phyloP scores from a whole-genome alignment of 2,113 vertebrate genomes.

The Spheniscus mendiculus region DNA sequence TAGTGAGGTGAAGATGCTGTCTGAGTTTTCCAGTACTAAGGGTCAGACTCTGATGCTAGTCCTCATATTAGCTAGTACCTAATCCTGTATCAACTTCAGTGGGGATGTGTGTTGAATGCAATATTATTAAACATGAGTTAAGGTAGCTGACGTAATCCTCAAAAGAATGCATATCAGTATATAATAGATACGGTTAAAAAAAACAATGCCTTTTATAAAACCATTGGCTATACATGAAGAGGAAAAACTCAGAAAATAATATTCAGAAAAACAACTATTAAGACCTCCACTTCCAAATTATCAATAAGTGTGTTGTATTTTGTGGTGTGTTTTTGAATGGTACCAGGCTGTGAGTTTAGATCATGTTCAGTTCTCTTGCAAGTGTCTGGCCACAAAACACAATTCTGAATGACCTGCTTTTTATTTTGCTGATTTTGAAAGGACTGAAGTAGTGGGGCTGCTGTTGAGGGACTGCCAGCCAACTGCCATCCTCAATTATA shows the following conservation, averaged over 20 bases:
- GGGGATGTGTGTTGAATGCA: not conserved
- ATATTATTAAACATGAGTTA: not conserved
- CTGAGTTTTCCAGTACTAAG: not conserved
- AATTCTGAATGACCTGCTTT: not conserved
- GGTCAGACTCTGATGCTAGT: not conserved
- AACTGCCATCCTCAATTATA: slow-evolving; percentile 19
- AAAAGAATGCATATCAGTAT: not conserved
- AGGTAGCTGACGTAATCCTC: not conserved
- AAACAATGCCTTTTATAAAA: not conserved
- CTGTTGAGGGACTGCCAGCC: not conserved
- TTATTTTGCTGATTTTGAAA: slow-evolving; percentile 31
- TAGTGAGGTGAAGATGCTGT: not conserved
- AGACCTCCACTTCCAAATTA: not conserved
- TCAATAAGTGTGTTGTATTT: not conserved
- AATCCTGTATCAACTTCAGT: not conserved
- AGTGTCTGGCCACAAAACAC: not conserved
- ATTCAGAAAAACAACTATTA: not conserved
- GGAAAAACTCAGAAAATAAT: not conserved
- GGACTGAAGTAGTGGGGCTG: not conserved
- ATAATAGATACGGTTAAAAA: not conserved
- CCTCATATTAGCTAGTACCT: not conserved
- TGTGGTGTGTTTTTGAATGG: not conserved
- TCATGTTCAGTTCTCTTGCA: not conserved
- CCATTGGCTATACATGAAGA: not conserved
- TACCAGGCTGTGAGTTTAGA: not conserved